These are phyloP conservation scores for Mactra quadrangularis DNA, from an alignment of 1,140 invertebrate species.

Conservation along the genomic window DNA sequence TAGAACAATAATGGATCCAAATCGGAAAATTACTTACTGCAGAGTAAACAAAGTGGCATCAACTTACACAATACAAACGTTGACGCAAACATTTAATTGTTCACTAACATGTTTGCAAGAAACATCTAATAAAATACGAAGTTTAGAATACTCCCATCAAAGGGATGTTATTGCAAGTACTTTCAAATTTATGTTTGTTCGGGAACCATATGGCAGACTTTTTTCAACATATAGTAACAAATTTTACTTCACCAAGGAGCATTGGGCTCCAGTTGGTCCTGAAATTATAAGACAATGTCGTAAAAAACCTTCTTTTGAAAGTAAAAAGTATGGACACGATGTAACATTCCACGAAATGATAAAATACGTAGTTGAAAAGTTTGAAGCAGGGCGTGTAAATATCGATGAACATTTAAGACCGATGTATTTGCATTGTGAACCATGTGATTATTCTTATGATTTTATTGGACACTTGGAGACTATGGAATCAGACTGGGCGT, in stretches of 20 bases:
- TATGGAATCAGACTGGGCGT: not conserved
- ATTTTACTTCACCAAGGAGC: conserved; percentile 3
- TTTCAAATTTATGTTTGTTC: conserved; percentile 10
- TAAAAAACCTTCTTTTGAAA: not conserved
- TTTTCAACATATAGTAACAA: conserved; percentile 9
- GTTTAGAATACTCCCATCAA: not conserved
- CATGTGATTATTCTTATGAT: conserved; percentile 8
- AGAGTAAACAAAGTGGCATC: not conserved
- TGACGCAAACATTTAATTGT: not conserved
- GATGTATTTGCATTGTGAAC: conserved; percentile 3
- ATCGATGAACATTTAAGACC: conserved; percentile 20
- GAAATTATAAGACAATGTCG: not conserved
- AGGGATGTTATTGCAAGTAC: not conserved
- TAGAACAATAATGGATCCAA: not conserved
- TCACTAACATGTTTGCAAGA: not conserved
- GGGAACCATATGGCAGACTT: not conserved
- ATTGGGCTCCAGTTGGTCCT: not conserved
- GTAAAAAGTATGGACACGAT: conserved; percentile 14
- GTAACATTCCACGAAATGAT: conserved; percentile 15
- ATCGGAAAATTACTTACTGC: not conserved
- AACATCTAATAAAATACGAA: not conserved
- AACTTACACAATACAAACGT: not conserved
- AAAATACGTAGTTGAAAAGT: not conserved
- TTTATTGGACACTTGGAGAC: conserved; percentile 19
- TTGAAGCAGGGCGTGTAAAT: not conserved